A percentile compares a stretch with the other conserved stretches of the same genome.
These are phyloP conservation scores for Pyrocephalus nanus DNA, from an alignment of 2,797 vertebrate genomes.

Conservation along the genomic window DNA sequence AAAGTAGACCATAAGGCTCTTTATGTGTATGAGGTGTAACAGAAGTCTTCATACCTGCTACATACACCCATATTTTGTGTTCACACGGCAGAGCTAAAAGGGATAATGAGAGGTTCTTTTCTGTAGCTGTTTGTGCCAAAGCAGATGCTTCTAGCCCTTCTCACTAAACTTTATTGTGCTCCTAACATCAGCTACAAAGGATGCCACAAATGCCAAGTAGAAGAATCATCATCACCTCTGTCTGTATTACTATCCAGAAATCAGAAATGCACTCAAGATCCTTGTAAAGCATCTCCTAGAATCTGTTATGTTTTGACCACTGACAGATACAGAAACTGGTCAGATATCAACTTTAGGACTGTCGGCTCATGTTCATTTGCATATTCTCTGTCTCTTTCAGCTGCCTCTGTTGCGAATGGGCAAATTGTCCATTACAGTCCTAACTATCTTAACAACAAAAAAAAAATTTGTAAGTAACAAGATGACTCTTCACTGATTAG, in stretches of 20 bases:
- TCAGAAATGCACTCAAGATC: neutral
- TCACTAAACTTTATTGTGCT: neutral
- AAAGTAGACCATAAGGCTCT: neutral
- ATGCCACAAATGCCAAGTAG: neutral
- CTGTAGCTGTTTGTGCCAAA: neutral
- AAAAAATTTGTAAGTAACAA: neutral
- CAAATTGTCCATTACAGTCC: neutral
- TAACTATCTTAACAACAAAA: neutral
- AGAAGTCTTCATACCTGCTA: neutral
- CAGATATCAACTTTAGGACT: neutral
- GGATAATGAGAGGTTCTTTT: neutral
- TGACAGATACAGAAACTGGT: neutral
- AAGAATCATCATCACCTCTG: neutral
- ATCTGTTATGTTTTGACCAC: neutral
- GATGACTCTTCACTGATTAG: neutral
- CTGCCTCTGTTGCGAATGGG: neutral
- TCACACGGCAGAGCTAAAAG: neutral
- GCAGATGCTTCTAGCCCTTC: neutral
- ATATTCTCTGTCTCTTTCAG: neutral
- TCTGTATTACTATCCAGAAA: neutral
- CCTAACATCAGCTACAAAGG: neutral
- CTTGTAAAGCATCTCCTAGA: neutral
- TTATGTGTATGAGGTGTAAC: neutral
- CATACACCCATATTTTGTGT: neutral
- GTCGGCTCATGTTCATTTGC: neutral